Percentiles rank a stretch among this genome's conserved stretches.
phyloP scores from a whole-genome alignment of 2,888 invertebrate genomes.

The Tetranychus piercei region DNA sequence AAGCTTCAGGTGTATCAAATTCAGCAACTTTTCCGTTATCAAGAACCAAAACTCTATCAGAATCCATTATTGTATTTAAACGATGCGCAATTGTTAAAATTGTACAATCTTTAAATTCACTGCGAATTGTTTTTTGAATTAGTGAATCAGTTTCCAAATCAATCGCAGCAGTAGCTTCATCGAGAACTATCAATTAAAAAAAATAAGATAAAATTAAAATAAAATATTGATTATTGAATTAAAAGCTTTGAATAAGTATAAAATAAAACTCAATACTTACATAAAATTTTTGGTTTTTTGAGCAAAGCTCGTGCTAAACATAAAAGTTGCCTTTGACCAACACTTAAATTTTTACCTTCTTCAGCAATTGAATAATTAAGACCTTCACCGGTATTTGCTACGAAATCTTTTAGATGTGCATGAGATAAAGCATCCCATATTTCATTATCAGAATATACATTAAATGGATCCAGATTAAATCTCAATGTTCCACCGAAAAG shows the following conservation, averaged over 20 bases:
- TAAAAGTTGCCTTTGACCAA: constrained; percentile 36
- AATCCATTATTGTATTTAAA: constrained; percentile 20
- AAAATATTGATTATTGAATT: neutral
- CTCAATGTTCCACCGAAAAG: constrained; percentile 77
- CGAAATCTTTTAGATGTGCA: constrained; percentile 37
- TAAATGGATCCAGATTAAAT: constrained; percentile 80
- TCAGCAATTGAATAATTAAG: constrained; percentile 34
- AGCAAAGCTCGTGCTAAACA: constrained; percentile 36
- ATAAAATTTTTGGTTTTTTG: constrained; percentile 33
- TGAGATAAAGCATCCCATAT: constrained; percentile 40
- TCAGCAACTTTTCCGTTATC: constrained; percentile 58
- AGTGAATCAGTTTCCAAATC: constrained; percentile 35
- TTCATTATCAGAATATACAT: constrained; percentile 35
- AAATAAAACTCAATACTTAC: neutral
- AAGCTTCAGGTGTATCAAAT: constrained; percentile 51
- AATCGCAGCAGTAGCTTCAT: constrained; percentile 36
- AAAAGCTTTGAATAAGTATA: neutral
- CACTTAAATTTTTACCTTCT: constrained; percentile 35
- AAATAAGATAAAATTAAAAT: neutral
- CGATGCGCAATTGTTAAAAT: constrained; percentile 31
- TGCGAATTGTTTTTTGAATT: constrained; percentile 56
- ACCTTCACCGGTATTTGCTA: constrained; percentile 30
- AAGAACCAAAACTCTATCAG: constrained; percentile 52
- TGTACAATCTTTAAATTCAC: constrained; percentile 66
- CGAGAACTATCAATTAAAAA: constrained; percentile 33